Evolutionary conservation across 2,113 vertebrate genomes (phyloP), one percentile per base, ranked within the genome.

Genomic region (Alectura lathami): DNA sequence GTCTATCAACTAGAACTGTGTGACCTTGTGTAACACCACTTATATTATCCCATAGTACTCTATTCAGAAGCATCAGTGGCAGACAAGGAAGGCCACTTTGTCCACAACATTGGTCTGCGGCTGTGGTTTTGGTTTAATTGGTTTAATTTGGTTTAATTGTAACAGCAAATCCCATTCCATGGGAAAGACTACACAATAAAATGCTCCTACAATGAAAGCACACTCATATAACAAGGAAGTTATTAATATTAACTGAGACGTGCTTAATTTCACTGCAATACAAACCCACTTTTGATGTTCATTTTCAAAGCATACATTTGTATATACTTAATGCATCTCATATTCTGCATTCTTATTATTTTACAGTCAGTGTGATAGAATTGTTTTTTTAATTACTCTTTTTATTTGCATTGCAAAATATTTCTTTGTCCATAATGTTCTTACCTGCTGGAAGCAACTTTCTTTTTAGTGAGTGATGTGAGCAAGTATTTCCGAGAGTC

Each of bases 221-320:
- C 14, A 60, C 27, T 81, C 9, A 1, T 70, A 59, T 57, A 86
- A 88, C 68, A 88, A 72, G 79, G 48, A 96, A 90, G 73, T 81
- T 92, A 91, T 95, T 95, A 95, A 95, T 95, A 93, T 88, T 93
- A 91, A 90, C 88, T 92, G 80, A 80, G 77, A 87, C 82, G 48
- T 91, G 90, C 76, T 91, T 96, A 91, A 96, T 96, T 97, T 94
- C 83, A 47, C 83, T 94, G 86, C 57, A 93, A 78, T 93, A 90
- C 78, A 94, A 97, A 82, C 56, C 91, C n/a, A 88, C 69, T 93
- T 95, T 88, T 96, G 93, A 95, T 94, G 91, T 96, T 96, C 64
- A 53, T 78, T 96, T 95, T 96, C 90, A 96, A 94, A 97, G 93
- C 86, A 69, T 75, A n/a, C 43, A 88, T 96, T 94, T 95, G 91